Evolutionary conservation across 30 jellyfish, hydroid and myxozoan species (phyloP).

Genomic region (Cassiopea andromeda): DNA sequence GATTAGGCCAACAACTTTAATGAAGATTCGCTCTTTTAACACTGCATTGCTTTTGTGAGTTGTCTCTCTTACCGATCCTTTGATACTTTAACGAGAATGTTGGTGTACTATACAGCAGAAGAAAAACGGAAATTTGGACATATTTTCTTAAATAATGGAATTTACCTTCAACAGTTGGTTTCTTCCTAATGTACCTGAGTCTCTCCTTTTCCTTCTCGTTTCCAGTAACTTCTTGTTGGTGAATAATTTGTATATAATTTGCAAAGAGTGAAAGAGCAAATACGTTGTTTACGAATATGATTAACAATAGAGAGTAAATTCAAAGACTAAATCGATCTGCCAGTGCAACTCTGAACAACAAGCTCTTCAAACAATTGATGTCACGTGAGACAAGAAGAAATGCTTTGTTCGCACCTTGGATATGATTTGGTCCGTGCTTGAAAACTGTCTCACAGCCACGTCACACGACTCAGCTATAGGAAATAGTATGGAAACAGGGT

Average conservation of each 20-base stretch:
- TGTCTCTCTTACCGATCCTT: neutral
- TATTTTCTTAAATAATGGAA: neutral
- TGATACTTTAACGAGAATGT: neutral
- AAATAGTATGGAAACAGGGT: neutral
- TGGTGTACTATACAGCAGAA: neutral
- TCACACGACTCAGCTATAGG: neutral
- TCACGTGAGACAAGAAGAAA: constrained; percentile 1
- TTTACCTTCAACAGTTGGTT: neutral
- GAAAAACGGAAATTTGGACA: neutral
- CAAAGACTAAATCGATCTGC: neutral
- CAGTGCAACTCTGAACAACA: neutral
- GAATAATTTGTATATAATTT: neutral
- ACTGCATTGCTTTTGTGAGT: neutral
- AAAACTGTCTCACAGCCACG: neutral
- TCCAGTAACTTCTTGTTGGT: neutral
- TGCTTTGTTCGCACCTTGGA: neutral
- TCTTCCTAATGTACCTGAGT: neutral
- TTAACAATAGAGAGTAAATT: neutral
- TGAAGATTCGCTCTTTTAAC: no score
- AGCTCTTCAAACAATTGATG: neutral
- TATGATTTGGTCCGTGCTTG: neutral
- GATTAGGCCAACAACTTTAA: no score
- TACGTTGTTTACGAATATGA: neutral
- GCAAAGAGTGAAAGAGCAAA: neutral
- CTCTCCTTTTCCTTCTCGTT: neutral